These are phyloP conservation scores for Calcarius ornatus DNA, from an alignment of 2,113 vertebrate species.

Conservation along the genomic window DNA sequence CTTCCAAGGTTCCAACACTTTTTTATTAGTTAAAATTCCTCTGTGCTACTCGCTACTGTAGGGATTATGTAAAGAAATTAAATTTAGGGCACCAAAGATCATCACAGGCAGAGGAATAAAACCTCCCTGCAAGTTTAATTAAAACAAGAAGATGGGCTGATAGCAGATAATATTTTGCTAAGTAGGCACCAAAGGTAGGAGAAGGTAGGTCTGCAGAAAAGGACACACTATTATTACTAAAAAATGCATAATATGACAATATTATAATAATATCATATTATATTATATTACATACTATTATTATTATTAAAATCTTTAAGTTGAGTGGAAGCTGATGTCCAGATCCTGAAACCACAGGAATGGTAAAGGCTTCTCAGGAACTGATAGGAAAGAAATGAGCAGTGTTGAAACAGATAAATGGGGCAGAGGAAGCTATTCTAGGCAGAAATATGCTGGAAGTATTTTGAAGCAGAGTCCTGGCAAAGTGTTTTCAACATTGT, in stretches of 20 bases:
- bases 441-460: not conserved
- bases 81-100: not conserved
- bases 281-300: not conserved
- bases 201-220: not conserved
- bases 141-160: not conserved
- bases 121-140: constrained; percentile 10
- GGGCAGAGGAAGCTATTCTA: not conserved
- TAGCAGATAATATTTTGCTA: not conserved
- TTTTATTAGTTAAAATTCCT: not conserved
- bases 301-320: not conserved
- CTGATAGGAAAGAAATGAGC: not conserved
- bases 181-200: not conserved
- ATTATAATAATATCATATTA: not conserved
- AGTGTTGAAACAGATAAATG: not conserved
- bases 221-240: not conserved
- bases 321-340: not conserved
- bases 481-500: not conserved
- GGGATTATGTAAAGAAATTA: constrained; percentile 17
- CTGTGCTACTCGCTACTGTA: not conserved
- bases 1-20: not conserved
- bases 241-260: not conserved
- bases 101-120: not conserved
- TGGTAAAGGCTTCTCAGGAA: not conserved
- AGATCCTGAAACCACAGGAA: not conserved
- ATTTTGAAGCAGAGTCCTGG: not conserved